Evolutionary conservation across 2,113 vertebrate species (phyloP).

Genomic region (Ranitomeya variabilis): DNA sequence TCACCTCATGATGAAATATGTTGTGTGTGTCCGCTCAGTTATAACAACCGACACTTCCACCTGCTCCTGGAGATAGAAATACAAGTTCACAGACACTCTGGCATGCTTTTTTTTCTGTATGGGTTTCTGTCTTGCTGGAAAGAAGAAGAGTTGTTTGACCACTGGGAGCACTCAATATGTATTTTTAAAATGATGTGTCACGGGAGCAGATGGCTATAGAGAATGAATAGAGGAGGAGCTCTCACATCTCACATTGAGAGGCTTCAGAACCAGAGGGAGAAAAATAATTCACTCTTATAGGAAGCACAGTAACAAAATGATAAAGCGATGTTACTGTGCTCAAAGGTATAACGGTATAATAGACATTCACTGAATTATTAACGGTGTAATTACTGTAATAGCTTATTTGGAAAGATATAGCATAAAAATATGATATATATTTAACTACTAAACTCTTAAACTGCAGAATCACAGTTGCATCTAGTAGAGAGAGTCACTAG

Average conservation of each 20-base stretch:
- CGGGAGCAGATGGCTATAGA: conserved; percentile 52
- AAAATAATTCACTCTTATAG: background rate
- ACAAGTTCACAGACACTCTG: conserved; percentile 14
- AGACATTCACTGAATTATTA: background rate
- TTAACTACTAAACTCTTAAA: background rate
- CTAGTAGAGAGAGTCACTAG: background rate
- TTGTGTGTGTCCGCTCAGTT: conserved; percentile 24
- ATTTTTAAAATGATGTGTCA: conserved; percentile 57
- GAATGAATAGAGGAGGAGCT: conserved; percentile 36
- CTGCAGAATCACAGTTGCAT: background rate
- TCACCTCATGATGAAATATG: conserved; percentile 21
- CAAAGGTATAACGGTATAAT: too few species aligned
- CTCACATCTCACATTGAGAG: conserved; percentile 21
- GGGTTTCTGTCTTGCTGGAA: conserved; percentile 37
- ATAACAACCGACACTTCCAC: conserved; percentile 25
- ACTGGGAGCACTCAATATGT: conserved; percentile 56
- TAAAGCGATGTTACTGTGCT: background rate
- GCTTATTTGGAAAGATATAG: background rate
- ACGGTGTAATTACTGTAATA: background rate
- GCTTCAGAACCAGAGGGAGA: background rate
- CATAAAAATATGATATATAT: background rate
- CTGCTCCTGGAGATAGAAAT: conserved; percentile 37
- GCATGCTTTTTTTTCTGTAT: conserved; percentile 16
- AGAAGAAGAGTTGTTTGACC: conserved; percentile 55
- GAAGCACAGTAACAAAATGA: background rate